Percentiles rank a stretch among this genome's conserved stretches.
Evolutionary conservation across 2,797 vertebrate species (phyloP).

Genomic region (Siniperca scherzeri): DNA sequence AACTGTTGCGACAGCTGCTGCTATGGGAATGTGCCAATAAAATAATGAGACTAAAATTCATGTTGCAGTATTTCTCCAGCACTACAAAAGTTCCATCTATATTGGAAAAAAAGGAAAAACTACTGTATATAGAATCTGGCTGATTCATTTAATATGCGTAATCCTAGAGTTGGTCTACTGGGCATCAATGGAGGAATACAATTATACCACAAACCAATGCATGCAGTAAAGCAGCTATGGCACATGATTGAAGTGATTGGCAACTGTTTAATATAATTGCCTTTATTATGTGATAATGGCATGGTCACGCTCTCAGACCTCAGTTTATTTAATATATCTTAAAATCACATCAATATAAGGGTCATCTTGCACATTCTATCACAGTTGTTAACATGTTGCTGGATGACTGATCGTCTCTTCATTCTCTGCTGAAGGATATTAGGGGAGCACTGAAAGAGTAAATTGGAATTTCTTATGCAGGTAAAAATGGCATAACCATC

Average conservation of each 20-base stretch:
- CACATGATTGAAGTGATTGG: background rate
- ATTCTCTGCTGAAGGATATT: background rate
- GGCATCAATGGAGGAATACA: background rate
- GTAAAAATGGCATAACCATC: background rate
- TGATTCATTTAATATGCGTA: background rate
- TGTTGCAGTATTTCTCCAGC: background rate
- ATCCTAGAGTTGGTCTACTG: background rate
- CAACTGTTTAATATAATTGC: background rate
- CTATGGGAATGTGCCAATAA: background rate
- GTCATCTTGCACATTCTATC: background rate
- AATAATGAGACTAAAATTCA: slow-evolving; percentile 3
- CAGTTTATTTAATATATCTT: background rate
- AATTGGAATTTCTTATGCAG: background rate
- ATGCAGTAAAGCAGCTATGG: background rate
- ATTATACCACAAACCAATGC: background rate
- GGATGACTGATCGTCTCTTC: background rate
- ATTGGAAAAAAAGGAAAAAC: background rate
- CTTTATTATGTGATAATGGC: background rate
- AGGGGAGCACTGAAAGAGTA: background rate
- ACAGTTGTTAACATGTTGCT: background rate
- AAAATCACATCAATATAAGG: background rate
- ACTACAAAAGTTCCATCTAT: background rate
- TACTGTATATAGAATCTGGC: background rate
- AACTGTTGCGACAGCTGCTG: slow-evolving; percentile 7
- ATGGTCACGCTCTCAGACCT: background rate